Base-by-base conservation (phyloP, 2,888 invertebrate genomes). In the Cantharis flavilabris region DNA sequence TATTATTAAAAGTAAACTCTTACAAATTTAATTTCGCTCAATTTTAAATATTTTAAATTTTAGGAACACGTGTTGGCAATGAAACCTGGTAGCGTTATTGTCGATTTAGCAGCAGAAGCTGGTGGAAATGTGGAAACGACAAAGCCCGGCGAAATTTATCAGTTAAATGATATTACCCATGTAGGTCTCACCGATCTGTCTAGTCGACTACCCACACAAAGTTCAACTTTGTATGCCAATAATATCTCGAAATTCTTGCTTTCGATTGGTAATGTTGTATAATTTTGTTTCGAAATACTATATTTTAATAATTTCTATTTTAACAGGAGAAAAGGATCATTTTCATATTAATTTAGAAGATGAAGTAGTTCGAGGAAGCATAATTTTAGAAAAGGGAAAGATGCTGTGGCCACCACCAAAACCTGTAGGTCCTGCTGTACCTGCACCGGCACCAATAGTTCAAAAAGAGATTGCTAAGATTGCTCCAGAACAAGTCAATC, bases 51-150 rank as follows among this genome's bases (percentile, higher is more conserved):
- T 26, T 14, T 65, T 83, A 14, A 82, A 81, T 76, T 83, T 67
- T 78, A 94, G 94, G 93, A 93, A 86, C 95, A 95, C 86, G 90
- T 96, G 23, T 92, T 93, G 49, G 90, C 91, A 70, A 96, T 96
- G 96, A 94, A 95, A 83, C 95, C 96, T 0, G 97, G 97, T 28
- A 96, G 96, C 81, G 96, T 97, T 26, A 92, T 97, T 63, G 97
- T 97, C 2, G 97, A 97, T 88, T 88, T 97, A 83, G 97, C 97
- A 0, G 94, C 97, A 0, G 97, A 97, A 89, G 93, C 95, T 84
- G 97, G 97, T 7, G 97, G 96, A 69, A 97, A 97, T 88, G 90
- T 96, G 69, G 93, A 94, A 87, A 96, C 96, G 1, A 96, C 94
- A 0, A 91, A 90, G 83, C 95, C 95, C 16, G 96, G 96, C 11